Evolutionary conservation across 2,888 invertebrate genomes (phyloP).

Genomic region (Pediacus dermestoides): DNA sequence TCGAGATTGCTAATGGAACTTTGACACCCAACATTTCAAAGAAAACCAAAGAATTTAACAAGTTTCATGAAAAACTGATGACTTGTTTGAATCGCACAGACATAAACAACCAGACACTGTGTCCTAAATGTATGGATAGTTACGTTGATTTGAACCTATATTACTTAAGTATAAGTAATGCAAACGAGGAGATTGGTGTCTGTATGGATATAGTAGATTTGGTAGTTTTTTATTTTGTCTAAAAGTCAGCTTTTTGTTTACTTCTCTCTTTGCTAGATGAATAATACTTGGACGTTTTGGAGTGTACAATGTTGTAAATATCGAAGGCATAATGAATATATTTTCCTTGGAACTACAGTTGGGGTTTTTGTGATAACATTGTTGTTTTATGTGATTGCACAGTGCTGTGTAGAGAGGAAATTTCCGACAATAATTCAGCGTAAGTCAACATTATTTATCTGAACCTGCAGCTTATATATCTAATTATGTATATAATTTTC

Average conservation of each 20-base stretch:
- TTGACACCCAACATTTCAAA: slow-evolving; percentile 50
- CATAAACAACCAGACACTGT: slow-evolving; percentile 48
- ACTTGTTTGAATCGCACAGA: slow-evolving; percentile 48
- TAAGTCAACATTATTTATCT: slow-evolving; percentile 34
- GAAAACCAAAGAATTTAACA: slow-evolving; percentile 52
- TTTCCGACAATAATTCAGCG: slow-evolving; percentile 42
- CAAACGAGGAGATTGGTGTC: slow-evolving; percentile 57
- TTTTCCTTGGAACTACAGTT: slow-evolving; percentile 55
- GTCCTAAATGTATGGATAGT: slow-evolving; percentile 54
- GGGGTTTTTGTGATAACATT: slow-evolving; percentile 55
- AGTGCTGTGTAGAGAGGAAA: slow-evolving; percentile 47
- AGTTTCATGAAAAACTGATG: slow-evolving; percentile 50
- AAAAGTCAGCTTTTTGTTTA: too few relatives aligned
- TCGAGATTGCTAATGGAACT: slow-evolving; percentile 49
- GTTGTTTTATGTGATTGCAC: slow-evolving; percentile 57
- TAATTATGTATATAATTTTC: slow-evolving; percentile 29
- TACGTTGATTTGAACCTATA: slow-evolving; percentile 57
- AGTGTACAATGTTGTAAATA: slow-evolving; percentile 60
- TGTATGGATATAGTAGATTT: slow-evolving; percentile 69
- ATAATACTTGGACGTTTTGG: slow-evolving; percentile 61
- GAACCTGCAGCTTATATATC: slow-evolving; percentile 7
- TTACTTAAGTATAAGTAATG: slow-evolving; percentile 57
- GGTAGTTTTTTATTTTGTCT: slow-evolving; percentile 49
- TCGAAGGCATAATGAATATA: slow-evolving; percentile 55
- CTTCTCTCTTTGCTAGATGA: slow-evolving; percentile 56